A percentile compares a stretch with the other conserved stretches of the same genome.
Conservation (phyloP, 2,888 invertebrate genomes). For the Arctia plantaginis region DNA sequence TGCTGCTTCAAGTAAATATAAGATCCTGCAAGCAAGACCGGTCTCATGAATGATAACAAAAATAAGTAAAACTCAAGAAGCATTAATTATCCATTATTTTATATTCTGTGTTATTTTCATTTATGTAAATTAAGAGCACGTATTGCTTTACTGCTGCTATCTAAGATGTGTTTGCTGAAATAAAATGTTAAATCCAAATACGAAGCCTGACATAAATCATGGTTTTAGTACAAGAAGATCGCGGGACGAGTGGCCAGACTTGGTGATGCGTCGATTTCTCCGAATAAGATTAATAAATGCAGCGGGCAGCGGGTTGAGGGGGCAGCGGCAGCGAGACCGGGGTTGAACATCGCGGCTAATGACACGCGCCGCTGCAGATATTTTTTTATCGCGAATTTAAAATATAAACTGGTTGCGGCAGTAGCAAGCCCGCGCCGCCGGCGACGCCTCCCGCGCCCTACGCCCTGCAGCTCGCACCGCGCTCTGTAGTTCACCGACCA, state of each 20-base stretch:
- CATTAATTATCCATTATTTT: too few species aligned
- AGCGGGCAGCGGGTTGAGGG: slow-evolving; percentile 55
- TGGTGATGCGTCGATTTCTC: slow-evolving; percentile 82
- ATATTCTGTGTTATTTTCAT: neutral
- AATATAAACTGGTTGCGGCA: slow-evolving; percentile 78
- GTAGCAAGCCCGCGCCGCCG: slow-evolving; percentile 30
- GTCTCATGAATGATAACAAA: too few species aligned
- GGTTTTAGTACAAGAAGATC: slow-evolving; percentile 35
- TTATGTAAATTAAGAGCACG: neutral
- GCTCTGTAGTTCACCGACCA: slow-evolving; percentile 67
- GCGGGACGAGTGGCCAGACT: slow-evolving; percentile 40
- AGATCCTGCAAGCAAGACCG: too few species aligned
- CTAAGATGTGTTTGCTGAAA: too few species aligned
- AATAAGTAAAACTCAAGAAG: too few species aligned
- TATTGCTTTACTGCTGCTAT: neutral
- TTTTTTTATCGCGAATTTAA: slow-evolving; percentile 84
- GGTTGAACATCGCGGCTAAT: slow-evolving; percentile 72
- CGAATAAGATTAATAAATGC: slow-evolving; percentile 85
- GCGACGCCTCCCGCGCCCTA: slow-evolving; percentile 41
- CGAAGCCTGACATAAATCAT: slow-evolving; percentile 30
- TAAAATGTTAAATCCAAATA: neutral
- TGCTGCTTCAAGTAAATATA: too few species aligned
- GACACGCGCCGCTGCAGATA: slow-evolving; percentile 82
- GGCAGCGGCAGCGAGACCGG: slow-evolving; percentile 28
- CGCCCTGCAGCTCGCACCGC: slow-evolving; percentile 43